Percentiles rank a stretch among this genome's conserved stretches.
Evolutionary conservation across 2,888 invertebrate genomes (phyloP).

Genomic region (Cyclophora albipunctata): DNA sequence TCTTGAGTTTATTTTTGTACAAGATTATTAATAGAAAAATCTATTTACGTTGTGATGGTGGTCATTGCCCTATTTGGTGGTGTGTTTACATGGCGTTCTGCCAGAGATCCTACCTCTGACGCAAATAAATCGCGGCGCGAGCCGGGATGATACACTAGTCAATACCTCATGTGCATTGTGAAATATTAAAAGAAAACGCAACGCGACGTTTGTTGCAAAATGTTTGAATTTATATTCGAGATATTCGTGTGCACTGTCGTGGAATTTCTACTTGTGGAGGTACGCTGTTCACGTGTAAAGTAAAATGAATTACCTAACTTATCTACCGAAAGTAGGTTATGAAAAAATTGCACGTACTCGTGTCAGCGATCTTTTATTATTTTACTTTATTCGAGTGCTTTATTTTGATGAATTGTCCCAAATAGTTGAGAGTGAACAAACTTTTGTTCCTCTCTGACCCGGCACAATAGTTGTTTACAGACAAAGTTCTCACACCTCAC

Average conservation of each 20-base stretch:
- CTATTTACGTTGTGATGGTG: slow-evolving; percentile 61
- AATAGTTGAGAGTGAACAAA: too few relatives aligned
- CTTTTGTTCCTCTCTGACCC: too few relatives aligned
- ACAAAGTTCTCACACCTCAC: too few relatives aligned
- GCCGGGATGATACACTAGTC: slow-evolving; percentile 9
- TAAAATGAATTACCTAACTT: too few relatives aligned
- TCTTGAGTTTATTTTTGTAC: slow-evolving; percentile 54
- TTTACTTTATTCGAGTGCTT: too few relatives aligned
- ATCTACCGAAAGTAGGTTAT: too few relatives aligned
- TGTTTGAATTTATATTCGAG: slow-evolving; percentile 1
- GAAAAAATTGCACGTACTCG: too few relatives aligned
- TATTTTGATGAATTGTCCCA: too few relatives aligned
- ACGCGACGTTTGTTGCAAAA: neutral
- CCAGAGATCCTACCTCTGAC: slow-evolving; percentile 38
- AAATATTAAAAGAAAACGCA: too few relatives aligned
- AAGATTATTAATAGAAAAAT: slow-evolving; percentile 56
- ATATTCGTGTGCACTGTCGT: neutral
- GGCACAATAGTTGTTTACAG: too few relatives aligned
- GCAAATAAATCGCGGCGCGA: slow-evolving; percentile 15
- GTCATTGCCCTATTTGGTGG: slow-evolving; percentile 72
- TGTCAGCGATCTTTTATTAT: too few relatives aligned
- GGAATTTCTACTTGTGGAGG: slow-evolving; percentile 1
- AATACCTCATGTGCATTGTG: neutral
- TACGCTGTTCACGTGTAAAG: neutral
- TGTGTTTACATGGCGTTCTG: slow-evolving; percentile 64